Conservation (phyloP, 2,113 vertebrate species). For the Notechis scutatus region DNA sequence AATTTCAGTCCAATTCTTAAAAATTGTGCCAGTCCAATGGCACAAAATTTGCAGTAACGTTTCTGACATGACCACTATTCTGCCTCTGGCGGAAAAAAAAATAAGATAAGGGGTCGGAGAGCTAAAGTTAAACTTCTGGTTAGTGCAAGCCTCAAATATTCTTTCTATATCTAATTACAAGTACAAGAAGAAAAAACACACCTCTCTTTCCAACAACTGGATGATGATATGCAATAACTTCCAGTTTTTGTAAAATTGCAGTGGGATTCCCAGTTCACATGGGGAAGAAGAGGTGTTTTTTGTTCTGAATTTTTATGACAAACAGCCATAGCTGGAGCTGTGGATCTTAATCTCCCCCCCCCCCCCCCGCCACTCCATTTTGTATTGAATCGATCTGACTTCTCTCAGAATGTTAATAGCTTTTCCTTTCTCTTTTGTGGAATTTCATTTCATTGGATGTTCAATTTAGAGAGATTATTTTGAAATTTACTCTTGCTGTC, state of each 20-base stretch:
- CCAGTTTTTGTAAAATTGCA: background rate
- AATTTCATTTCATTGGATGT: background rate
- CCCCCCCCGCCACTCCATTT: background rate
- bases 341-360: background rate
- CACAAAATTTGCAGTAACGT: background rate
- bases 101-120: background rate
- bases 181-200: background rate
- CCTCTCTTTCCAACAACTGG: background rate
- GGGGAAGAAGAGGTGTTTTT: background rate
- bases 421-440: background rate
- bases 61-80: background rate
- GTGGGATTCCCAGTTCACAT: background rate
- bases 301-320: background rate
- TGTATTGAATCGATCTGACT: background rate
- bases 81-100: background rate
- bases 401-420: background rate
- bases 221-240: background rate
- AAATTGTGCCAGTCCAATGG: background rate
- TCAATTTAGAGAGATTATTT: background rate
- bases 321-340: background rate
- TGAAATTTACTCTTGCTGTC: background rate
- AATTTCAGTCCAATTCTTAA: background rate
- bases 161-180: background rate
- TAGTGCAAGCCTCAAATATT: background rate
- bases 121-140: background rate